phyloP scores from a whole-genome alignment of 2,113 vertebrate genomes.

The Pipa parva region DNA sequence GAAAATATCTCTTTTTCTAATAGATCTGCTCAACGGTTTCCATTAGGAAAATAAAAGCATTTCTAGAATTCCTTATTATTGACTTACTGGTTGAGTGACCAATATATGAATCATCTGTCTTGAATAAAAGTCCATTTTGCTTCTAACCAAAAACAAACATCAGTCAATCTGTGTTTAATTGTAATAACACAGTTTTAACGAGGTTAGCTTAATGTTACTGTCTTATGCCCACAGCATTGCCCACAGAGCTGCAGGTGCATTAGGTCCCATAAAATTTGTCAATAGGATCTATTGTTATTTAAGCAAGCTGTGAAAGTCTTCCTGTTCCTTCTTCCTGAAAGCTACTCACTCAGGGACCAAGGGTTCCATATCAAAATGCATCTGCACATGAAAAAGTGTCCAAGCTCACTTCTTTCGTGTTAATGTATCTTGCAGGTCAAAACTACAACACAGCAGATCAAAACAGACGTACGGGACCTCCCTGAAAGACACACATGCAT shows the following conservation, averaged over 20 bases:
- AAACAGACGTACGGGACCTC: constrained; percentile 15
- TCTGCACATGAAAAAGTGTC: constrained; percentile 22
- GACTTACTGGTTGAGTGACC: background rate
- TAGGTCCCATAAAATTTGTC: background rate
- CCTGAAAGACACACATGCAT: too few relatives aligned
- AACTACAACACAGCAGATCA: constrained; percentile 21
- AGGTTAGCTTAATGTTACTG: constrained; percentile 20
- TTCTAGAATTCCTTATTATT: background rate
- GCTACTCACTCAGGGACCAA: constrained; percentile 22
- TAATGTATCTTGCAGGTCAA: constrained; percentile 34
- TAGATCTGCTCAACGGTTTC: background rate
- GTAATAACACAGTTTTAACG: constrained; percentile 38
- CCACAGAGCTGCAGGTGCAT: constrained; percentile 33
- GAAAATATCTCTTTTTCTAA: background rate
- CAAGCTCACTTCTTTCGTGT: background rate
- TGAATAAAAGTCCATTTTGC: constrained; percentile 47
- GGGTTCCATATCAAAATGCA: constrained; percentile 15
- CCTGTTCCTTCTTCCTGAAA: constrained; percentile 24
- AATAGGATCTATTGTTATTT: constrained; percentile 30
- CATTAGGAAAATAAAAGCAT: background rate
- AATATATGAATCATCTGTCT: constrained; percentile 42
- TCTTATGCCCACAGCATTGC: constrained; percentile 24
- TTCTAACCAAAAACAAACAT: constrained; percentile 47
- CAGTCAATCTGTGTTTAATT: constrained; percentile 44
- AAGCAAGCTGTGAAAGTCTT: constrained; percentile 7